Evolutionary conservation across 1,140 invertebrate species (phyloP).

Genomic region (Philotrypesis tridentata): DNA sequence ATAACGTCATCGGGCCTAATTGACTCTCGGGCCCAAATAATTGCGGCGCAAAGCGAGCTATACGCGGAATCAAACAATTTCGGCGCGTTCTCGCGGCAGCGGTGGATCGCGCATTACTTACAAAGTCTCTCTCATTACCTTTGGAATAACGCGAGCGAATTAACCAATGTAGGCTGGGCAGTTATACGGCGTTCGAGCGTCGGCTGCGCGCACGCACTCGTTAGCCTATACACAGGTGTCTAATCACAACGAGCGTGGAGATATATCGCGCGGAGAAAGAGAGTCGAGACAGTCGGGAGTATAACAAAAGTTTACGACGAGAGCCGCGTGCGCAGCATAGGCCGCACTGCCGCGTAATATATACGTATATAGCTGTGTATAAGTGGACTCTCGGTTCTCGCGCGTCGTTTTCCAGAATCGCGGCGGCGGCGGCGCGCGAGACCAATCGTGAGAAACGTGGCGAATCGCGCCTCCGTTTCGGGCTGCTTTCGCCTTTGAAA

Average conservation of each 20-base stretch:
- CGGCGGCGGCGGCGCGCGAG: not conserved
- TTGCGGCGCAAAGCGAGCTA: not conserved
- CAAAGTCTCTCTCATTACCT: not conserved
- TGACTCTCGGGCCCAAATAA: not conserved
- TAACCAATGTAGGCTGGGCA: constrained; percentile 15
- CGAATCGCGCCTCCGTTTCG: constrained; percentile 39
- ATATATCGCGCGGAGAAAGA: no score
- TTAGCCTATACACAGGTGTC: not conserved
- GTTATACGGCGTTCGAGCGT: no score
- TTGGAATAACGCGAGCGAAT: constrained; percentile 7
- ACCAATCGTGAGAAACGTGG: constrained; percentile 47
- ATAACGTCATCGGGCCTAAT: not conserved
- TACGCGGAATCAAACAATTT: not conserved
- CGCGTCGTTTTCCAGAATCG: constrained; percentile 10
- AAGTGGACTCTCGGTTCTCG: not conserved
- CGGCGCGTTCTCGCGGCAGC: no score
- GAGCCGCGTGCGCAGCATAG: not conserved
- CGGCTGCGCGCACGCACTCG: no score
- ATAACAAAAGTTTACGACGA: constrained; percentile 21
- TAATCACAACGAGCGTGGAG: constrained; percentile 36
- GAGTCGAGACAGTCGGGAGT: no score
- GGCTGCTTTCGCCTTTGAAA: constrained; percentile 24
- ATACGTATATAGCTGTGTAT: not conserved
- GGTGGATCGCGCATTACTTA: not conserved
- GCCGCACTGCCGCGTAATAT: no score